These are phyloP conservation scores for Arion vulgaris DNA, from an alignment of 1,140 invertebrate genomes.

Conservation along the genomic window DNA sequence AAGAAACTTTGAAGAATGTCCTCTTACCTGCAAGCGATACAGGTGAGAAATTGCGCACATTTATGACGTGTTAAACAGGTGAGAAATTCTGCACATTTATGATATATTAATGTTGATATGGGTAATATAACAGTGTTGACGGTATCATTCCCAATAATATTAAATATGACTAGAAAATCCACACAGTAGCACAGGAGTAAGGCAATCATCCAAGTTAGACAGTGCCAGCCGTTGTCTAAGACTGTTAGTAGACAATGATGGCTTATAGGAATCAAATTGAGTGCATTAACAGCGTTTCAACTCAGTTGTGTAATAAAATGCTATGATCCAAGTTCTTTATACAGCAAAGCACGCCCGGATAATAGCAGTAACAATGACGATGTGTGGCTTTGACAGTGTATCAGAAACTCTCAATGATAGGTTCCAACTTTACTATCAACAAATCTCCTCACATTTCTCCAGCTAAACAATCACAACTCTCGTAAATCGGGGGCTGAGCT, in stretches of 20 bases:
- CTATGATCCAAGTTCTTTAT: constrained; percentile 28
- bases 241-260: neutral
- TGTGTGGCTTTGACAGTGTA: neutral
- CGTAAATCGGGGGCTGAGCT: neutral
- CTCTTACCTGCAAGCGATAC: no score
- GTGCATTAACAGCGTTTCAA: neutral
- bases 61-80: no score
- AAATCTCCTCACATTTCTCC: constrained; percentile 18
- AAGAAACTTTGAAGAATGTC: no score
- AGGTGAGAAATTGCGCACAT: no score
- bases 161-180: no score
- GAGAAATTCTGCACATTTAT: no score
- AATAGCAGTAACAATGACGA: constrained; percentile 24
- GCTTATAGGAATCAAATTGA: constrained; percentile 14
- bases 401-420: constrained; percentile 30
- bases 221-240: neutral
- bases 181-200: neutral
- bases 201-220: neutral
- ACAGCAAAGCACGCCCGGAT: constrained; percentile 10
- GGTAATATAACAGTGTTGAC: no score
- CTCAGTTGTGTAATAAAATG: constrained; percentile 28
- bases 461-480: constrained; percentile 25
- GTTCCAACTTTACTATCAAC: constrained; percentile 30
- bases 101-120: no score
- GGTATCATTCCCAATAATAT: no score